Percentiles rank a stretch among this genome's conserved stretches.
These are phyloP conservation scores for Rugalucina vietnamica DNA, from an alignment of 2,888 invertebrate genomes.

Conservation along the genomic window DNA sequence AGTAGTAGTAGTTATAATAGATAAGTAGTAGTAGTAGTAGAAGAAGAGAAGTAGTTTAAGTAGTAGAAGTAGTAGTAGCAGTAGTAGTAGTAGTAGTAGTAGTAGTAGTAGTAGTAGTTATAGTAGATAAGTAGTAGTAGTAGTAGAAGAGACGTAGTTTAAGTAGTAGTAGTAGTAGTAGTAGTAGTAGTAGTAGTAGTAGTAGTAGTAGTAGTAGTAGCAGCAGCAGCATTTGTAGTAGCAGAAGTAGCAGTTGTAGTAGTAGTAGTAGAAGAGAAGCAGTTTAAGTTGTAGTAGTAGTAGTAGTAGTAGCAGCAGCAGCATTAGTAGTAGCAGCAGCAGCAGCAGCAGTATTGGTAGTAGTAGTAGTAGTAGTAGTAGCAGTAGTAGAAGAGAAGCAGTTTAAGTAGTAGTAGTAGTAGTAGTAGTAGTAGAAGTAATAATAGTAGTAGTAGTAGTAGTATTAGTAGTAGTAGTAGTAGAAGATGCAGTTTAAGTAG, in stretches of 20 bases:
- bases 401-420: conserved; percentile 14
- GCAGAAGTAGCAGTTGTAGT: neutral
- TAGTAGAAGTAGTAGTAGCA: conserved; percentile 1
- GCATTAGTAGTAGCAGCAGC: conserved; percentile 20
- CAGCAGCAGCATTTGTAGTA: neutral
- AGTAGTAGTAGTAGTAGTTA: conserved; percentile 30
- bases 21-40: conserved; percentile 6
- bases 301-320: conserved; percentile 10
- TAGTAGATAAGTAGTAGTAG: conserved; percentile 23
- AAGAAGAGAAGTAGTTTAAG: neutral
- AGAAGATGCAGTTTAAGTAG: neutral
- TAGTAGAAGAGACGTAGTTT: too few relatives aligned
- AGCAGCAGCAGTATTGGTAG: conserved; percentile 35
- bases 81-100: conserved; percentile 30
- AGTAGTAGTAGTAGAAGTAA: conserved; percentile 20
- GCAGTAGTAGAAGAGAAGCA: conserved; percentile 9
- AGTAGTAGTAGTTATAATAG: neutral
- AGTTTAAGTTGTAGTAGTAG: neutral
- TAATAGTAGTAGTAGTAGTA: conserved; percentile 17
- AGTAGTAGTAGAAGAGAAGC: neutral
- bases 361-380: conserved; percentile 26
- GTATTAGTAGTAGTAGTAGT: neutral
- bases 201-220: conserved; percentile 18
- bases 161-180: conserved; percentile 7
- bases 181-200: conserved; percentile 5